Evolutionary conservation across 2,797 vertebrate species (phyloP), one percentile per base, ranked within the genome.

Genomic region (Odontamblyopus rebecca): DNA sequence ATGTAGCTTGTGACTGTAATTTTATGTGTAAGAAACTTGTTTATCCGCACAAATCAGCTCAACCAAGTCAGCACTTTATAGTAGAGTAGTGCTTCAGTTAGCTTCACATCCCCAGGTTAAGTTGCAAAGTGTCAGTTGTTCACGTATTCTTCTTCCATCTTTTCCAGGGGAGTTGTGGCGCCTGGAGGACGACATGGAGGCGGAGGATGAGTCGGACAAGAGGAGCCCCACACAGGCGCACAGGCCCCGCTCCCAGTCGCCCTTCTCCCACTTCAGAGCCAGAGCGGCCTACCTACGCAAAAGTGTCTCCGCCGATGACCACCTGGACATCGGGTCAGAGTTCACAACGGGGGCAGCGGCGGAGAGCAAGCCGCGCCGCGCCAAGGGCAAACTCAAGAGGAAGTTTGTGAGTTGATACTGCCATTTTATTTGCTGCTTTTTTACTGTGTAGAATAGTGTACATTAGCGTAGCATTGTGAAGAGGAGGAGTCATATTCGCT

Each of bases 231-330:
- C 65, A 6, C 27, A 18, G 27, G 90, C 90, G 29, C 38, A 77
- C 30, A 90, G 86, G 1, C 91, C 92, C 0, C 93, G 90, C 66
- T 93, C 94, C 0, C 88, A 95, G 6, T 94, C 95, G 0, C 95
- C 95, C 0, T 96, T 96, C 83, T 93, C 94, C 70, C 93, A 94
- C 82, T 93, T 95, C 78, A 89, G 92, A 44, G 89, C 89, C 0
- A 93, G 91, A 18, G 92, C 95, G 1, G 95, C 95, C 44, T 96
- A 97, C 89, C 95, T 97, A 62, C 92, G 95, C 71, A 97, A 97
- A 85, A 97, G 96, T 70, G 82, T 95, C 70, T 97, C 96, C 0
- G 95, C 96, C 0, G 96, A 97, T 54, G 94, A 96, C 86, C 93
- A 96, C 82, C 93, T 97, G 83, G 94, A 94, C 62, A 89, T 91